phyloP scores from a whole-genome alignment of 2,888 invertebrate genomes.

The Panzeria rudis region DNA sequence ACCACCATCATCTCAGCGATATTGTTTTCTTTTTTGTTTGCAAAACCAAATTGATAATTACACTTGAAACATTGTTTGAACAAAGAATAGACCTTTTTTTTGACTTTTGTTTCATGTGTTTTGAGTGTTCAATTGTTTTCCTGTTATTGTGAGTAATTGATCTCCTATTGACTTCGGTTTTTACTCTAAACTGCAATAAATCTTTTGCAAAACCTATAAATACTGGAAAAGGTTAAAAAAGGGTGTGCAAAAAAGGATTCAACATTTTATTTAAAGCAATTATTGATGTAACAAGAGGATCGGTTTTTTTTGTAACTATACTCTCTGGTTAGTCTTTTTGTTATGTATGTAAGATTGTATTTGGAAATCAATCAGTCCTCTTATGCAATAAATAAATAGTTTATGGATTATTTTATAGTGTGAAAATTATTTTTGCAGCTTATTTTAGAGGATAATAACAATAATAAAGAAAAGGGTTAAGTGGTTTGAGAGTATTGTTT shows the following conservation, averaged over 20 bases:
- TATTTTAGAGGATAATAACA: constrained; percentile 5
- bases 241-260: constrained; percentile 32
- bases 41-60: constrained; percentile 66
- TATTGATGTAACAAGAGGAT: constrained; percentile 35
- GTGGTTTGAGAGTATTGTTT: constrained; percentile 29
- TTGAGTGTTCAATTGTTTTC: constrained; percentile 32
- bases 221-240: constrained; percentile 40
- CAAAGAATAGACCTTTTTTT: not conserved
- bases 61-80: constrained; percentile 58
- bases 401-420: constrained; percentile 18
- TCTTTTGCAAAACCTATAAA: constrained; percentile 42
- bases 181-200: constrained; percentile 55
- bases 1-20: constrained; percentile 8
- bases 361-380: constrained; percentile 19
- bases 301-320: not conserved
- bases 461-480: constrained; percentile 46
- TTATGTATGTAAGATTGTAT: not conserved
- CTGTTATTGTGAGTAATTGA: constrained; percentile 62
- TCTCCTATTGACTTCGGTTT: constrained; percentile 69
- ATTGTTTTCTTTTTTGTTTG: constrained; percentile 16
- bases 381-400: constrained; percentile 36
- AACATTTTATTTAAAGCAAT: constrained; percentile 47
- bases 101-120: not conserved
- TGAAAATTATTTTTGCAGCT: constrained; percentile 20
- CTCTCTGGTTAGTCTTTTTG: not conserved